Conservation (phyloP, 2,113 vertebrate genomes). For the Hypocryptadius cinnamomeus region DNA sequence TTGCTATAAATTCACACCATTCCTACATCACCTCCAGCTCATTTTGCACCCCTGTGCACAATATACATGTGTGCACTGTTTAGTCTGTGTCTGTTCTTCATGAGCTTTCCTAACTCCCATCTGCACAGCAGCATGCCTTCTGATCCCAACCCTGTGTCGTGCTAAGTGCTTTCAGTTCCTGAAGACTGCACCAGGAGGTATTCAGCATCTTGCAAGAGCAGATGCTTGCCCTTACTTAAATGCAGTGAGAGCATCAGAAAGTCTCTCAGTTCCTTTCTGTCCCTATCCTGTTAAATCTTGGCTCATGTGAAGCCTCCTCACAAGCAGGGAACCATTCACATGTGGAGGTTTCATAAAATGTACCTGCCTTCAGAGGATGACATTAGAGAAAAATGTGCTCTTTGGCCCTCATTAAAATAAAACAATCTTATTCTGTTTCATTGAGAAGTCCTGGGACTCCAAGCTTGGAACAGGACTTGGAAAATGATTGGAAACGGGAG, state of each 20-base stretch:
- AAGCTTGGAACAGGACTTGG: conserved; percentile 32
- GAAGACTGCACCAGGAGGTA: conserved; percentile 31
- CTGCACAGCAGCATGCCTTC: conserved; percentile 19
- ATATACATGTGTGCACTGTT: conserved; percentile 16
- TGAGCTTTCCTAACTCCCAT: neutral
- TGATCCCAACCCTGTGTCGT: neutral
- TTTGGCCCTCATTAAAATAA: conserved; percentile 31
- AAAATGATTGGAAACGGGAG: conserved; percentile 17
- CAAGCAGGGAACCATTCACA: neutral
- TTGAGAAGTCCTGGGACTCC: conserved; percentile 26
- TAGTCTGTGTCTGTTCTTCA: conserved; percentile 44
- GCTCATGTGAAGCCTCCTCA: neutral
- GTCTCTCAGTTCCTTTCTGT: neutral
- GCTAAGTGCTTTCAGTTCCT: conserved; percentile 33
- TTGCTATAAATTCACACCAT: conserved; percentile 6
- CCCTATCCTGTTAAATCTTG: neutral
- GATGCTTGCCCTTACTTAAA: neutral
- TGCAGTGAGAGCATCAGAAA: neutral
- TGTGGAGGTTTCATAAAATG: neutral
- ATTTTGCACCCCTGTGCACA: neutral
- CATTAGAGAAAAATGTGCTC: conserved; percentile 8
- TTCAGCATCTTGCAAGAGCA: neutral
- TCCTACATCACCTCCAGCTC: conserved; percentile 21
- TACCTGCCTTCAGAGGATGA: conserved; percentile 23
- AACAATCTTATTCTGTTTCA: conserved; percentile 33